Base-by-base conservation (phyloP, 1,140 invertebrate genomes). In the Cataglyphis hispanica region DNA sequence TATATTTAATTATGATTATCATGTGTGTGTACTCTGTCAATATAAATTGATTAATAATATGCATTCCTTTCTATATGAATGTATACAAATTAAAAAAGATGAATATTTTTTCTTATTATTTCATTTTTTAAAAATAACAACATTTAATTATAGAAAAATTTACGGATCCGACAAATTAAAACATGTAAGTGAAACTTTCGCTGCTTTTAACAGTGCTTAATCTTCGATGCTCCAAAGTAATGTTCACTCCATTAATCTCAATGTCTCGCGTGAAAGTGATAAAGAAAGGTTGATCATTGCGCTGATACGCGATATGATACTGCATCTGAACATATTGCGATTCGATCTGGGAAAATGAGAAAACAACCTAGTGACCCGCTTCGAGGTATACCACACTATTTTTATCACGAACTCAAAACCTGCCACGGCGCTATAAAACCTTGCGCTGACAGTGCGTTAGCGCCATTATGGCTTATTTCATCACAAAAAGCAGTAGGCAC, bases 381-480 rank as follows among this genome's bases (percentile, higher is more conserved):
- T 93, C 87, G 91, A 92, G 87, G 89, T 92, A 84, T 85, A 93
- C 92, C 92, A 69, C 92, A 94, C 93, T 94, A 94, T 94, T 94
- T 94, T 94, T 94, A 94, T 84, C 87, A 77, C 86, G 75, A 90
- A 91, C 91, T 85, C 86, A 70, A 70, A 90, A 91, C 87, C 91
- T 92, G 84, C 84, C 72, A 67, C 78, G 84, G 88, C 87, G 89
- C 88, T 83, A 88, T 88, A 92, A 92, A 93, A 92, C 88, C 91
- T 92, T 92, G 89, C 75, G 84, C 81, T 53, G 80, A 25, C 43
- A n/a, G 34, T 66, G 19, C 63, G 56, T 85, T 85, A 87, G 84
- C 85, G 87, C 86, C 74, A 72, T 27, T 53, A 34, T 61, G 63
- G n/a, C 76, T 74, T 86, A 69, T 75, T 89, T 84, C 50, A 43